A percentile compares a stretch with the other conserved stretches of the same genome.
Evolutionary conservation across 2,797 vertebrate species (phyloP).

Genomic region (Dendrocincla tyrannina): DNA sequence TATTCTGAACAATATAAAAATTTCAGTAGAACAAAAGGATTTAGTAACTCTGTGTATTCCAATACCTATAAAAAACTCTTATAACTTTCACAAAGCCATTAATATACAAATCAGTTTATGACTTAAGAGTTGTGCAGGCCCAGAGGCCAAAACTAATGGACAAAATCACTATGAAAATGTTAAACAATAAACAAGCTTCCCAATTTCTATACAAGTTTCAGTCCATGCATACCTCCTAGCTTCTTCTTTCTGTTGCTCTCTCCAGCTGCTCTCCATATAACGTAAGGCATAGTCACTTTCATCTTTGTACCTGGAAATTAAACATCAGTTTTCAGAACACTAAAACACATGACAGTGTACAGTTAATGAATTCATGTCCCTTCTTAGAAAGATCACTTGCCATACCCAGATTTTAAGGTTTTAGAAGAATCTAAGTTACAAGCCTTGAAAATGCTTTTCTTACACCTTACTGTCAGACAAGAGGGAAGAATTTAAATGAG

Average conservation of each 20-base stretch:
- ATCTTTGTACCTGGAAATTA: slow-evolving; percentile 87
- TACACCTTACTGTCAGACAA: background rate
- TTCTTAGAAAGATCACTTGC: background rate
- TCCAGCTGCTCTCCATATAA: slow-evolving; percentile 99
- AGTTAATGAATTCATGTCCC: background rate
- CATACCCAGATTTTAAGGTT: background rate
- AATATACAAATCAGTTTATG: background rate
- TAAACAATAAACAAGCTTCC: background rate
- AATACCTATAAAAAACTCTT: background rate
- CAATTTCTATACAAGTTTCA: background rate
- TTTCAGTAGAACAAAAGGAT: background rate
- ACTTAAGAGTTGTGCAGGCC: background rate
- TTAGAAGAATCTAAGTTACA: background rate
- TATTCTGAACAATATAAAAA: background rate
- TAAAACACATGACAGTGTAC: background rate
- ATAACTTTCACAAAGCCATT: background rate
- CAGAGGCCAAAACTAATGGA: background rate
- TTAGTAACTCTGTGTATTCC: background rate
- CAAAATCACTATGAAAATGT: background rate
- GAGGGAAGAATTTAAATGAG: background rate
- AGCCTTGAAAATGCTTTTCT: background rate
- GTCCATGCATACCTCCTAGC: slow-evolving; percentile 86
- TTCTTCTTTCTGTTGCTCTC: slow-evolving; percentile 95
- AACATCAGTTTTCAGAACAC: background rate
- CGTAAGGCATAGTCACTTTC: slow-evolving; percentile 98